Evolutionary conservation across 1,140 invertebrate genomes (phyloP), one percentile per base, ranked within the genome.

Genomic region (Sipha flava): DNA sequence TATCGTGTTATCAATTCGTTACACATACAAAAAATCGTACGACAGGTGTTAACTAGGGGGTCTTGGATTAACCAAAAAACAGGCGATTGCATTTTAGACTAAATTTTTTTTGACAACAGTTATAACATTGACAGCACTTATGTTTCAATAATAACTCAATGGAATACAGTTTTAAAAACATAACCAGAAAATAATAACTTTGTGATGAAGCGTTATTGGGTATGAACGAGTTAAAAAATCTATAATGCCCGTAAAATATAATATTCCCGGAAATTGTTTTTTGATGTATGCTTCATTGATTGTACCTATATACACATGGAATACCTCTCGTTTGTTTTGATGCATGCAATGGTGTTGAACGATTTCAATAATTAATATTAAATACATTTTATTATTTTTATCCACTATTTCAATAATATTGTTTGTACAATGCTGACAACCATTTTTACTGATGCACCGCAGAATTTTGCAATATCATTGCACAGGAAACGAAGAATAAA

Each of bases 21-120:
- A 29, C 43, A 47, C 2, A 49, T n/a, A n/a, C 2, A n/a, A n/a
- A 64, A 57, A 14, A 37, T 5, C 23, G 21, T 73, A 23, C 52
- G 52, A 57, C 73, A 77, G 73, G 73, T 77, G 73, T 59, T 77
- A 77, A 77, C 52, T n/a, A 57, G 16, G 47, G 21, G 73, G 73
- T 54, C 52, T 23, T 37, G 29, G n/a, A 75, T 29, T 40, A 77
- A 57, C 73, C 73, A 77, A 34, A 59, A 77, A 59, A 77, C 73
- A 37, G 16, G 4, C 34, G 52, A 73, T 73, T 73, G 34, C 29
- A 68, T 68, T 37, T 66, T 70, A 70, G 26, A 70, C 43, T 43
- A 29, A 23, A 29, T 70, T 68, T 68, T 70, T 64, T 43, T 70
- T 70, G 2, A 49, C 14, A 4, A n/a, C n/a, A 16, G 12, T 68